phyloP scores from a whole-genome alignment of 2,797 vertebrate genomes.

The Syngnathus acus region DNA sequence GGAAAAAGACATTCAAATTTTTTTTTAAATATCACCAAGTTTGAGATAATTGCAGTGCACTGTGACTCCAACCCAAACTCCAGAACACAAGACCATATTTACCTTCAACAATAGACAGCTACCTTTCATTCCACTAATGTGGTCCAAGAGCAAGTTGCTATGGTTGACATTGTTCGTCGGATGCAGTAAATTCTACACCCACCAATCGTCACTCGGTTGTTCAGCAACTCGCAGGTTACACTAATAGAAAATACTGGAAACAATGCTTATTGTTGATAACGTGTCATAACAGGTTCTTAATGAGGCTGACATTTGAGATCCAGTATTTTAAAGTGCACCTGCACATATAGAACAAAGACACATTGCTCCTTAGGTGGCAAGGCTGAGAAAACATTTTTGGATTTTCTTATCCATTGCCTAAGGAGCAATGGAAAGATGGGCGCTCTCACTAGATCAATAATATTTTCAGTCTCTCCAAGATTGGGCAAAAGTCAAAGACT shows the following conservation, averaged over 20 bases:
- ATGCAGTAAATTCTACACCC: slow-evolving; percentile 9
- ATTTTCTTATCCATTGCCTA: not conserved
- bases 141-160: not conserved
- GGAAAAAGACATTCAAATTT: not conserved
- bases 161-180: not conserved
- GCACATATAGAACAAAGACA: too few relatives aligned
- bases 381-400: too few relatives aligned
- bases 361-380: too few relatives aligned
- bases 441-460: too few relatives aligned
- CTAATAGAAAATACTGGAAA: slow-evolving; percentile 23
- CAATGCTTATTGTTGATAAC: slow-evolving; percentile 9
- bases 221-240: slow-evolving; percentile 23
- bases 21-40: not conserved
- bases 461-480: too few relatives aligned
- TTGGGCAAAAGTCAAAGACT: too few relatives aligned
- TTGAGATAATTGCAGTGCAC: not conserved
- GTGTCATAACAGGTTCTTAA: slow-evolving; percentile 11
- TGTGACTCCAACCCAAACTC: not conserved
- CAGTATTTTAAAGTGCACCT: not conserved
- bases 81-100: too few relatives aligned
- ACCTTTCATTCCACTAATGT: not conserved
- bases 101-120: not conserved
- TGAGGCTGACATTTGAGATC: not conserved
- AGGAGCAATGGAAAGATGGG: not conserved
- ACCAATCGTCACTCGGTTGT: slow-evolving; percentile 11